A percentile compares a stretch with the other conserved stretches of the same genome.
Evolutionary conservation across 2,113 vertebrate species (phyloP).

Genomic region (Engraulis encrasicolus): DNA sequence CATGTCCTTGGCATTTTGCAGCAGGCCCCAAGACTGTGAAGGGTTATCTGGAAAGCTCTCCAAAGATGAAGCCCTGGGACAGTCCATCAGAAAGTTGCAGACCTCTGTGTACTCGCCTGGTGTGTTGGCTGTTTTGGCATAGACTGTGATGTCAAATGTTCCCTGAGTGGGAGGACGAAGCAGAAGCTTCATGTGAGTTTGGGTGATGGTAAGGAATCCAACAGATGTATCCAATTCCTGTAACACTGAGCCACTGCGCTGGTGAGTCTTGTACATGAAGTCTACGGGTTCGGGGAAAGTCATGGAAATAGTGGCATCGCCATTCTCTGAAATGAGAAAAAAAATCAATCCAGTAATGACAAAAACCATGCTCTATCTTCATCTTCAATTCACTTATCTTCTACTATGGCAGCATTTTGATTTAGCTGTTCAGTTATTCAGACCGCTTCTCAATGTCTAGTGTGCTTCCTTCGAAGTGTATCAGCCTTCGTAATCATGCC

Average conservation of each 20-base stretch:
- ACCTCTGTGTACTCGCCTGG: conserved; percentile 57
- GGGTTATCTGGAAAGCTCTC: conserved; percentile 59
- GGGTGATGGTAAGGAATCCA: conserved; percentile 45
- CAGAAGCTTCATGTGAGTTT: conserved; percentile 48
- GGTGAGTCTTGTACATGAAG: conserved; percentile 66
- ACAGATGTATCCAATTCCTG: conserved; percentile 44
- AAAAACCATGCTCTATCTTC: background rate
- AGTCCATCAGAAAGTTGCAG: conserved; percentile 67
- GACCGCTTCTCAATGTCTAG: no score
- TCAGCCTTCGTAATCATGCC: no score
- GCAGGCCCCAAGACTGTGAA: conserved; percentile 65
- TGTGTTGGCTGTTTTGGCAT: conserved; percentile 36
- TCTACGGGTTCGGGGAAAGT: conserved; percentile 52
- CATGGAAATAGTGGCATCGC: conserved; percentile 61
- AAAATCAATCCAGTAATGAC: background rate
- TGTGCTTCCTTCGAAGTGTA: no score
- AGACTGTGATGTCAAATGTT: conserved; percentile 65
- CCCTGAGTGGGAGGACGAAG: conserved; percentile 55
- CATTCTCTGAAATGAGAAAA: conserved; percentile 56
- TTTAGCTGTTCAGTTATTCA: no score
- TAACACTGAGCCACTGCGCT: background rate
- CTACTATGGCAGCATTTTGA: no score
- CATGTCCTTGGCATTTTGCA: conserved; percentile 51
- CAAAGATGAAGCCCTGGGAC: conserved; percentile 22
- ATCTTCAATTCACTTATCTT: background rate